Conservation (phyloP, 2,797 vertebrate genomes). For the Morus bassanus region DNA sequence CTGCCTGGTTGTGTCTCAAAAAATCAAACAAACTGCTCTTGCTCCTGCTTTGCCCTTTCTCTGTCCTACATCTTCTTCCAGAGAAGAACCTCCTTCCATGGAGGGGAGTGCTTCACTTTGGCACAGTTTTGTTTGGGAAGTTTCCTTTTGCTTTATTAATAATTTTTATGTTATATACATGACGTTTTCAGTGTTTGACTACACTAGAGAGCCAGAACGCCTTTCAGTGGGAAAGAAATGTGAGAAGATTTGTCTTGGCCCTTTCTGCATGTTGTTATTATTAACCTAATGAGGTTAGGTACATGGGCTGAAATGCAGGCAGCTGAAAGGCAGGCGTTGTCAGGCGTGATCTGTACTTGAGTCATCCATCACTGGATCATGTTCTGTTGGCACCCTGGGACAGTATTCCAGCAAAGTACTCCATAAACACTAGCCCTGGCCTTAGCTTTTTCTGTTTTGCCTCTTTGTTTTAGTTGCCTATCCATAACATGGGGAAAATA, state of each 20-base stretch:
- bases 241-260: no score
- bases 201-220: neutral
- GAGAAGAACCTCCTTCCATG: neutral
- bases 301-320: neutral
- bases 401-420: neutral
- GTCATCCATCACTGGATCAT: fast-evolving
- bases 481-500: neutral
- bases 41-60: neutral
- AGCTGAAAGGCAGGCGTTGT: no score
- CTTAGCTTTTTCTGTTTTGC: neutral
- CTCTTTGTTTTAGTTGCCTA: neutral
- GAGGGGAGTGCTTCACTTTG: neutral
- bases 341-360: neutral
- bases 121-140: neutral
- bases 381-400: neutral
- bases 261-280: neutral
- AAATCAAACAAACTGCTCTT: neutral
- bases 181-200: neutral
- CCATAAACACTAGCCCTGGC: neutral
- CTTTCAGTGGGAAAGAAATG: neutral
- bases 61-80: neutral
- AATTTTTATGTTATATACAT: neutral
- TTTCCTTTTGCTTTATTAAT: neutral
- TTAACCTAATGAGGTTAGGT: neutral
- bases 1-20: neutral